Base-by-base conservation (phyloP, 2,113 vertebrate species). In the Dicentrarchus labrax region DNA sequence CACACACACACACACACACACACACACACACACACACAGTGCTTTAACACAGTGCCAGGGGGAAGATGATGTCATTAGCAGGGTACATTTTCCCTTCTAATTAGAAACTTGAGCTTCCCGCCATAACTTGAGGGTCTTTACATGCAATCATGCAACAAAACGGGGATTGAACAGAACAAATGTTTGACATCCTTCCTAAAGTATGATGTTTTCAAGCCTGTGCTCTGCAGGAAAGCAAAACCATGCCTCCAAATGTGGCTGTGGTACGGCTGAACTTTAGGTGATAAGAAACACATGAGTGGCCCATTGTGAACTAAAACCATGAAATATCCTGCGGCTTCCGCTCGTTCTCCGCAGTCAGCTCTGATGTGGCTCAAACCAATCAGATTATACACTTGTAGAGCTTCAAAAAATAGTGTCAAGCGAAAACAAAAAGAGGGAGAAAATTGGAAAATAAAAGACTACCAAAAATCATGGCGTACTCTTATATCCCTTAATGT, bases 51-150 rank as follows among this genome's bases (percentile, higher is more conserved):
- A 76, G 64, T 70, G 83, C 85, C 71, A 61, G 84, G 77, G 84
- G 92, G 77, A 22, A 90, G 87, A 85, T 94, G 95, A 96, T 94
- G 94, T 95, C 95, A 95, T 89, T 86, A 82, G 66, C 83, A 88
- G 85, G 87, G 80, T 59, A 80, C 85, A 60, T 84, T 87, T 89
- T 76, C 76, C 79, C 88, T 89, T 95, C 83, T 96, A 94, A 96
- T 95, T 95, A 94, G 86, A 91, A 95, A 94, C 90, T 78, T 56
- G 51, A 92, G 84, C 90, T 88, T 92, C 83, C 77, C 70, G 39
- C 88, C 83, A 76, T 84, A 88, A 88, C 88, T 83, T 15, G 64
- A 72, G 88, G 92, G 88, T 88, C 87, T 93, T 89, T 84, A 71
- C 80, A 80, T 76, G 38, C 16, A 78, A 68, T 80, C 76, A 65